phyloP scores from a whole-genome alignment of 1,140 invertebrate genomes.

The Calosoma granatense region DNA sequence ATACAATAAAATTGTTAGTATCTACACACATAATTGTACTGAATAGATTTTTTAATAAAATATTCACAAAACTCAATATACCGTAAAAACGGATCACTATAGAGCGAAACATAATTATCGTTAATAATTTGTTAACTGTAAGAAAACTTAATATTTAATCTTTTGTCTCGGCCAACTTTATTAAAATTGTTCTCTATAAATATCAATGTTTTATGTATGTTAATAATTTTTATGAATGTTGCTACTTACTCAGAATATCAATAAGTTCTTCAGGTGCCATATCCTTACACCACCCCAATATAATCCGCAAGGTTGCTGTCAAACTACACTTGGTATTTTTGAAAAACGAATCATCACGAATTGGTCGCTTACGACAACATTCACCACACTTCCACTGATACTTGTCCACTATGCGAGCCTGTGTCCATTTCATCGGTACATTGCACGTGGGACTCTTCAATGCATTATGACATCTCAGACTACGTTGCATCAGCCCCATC shows the following conservation, averaged over 20 bases:
- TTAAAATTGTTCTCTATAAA: too few species aligned
- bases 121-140: too few species aligned
- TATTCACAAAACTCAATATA: too few species aligned
- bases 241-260: constrained; percentile 21
- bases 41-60: too few species aligned
- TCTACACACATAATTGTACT: too few species aligned
- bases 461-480: constrained; percentile 31
- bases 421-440: constrained; percentile 34
- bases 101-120: too few species aligned
- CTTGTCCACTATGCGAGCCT: constrained; percentile 39
- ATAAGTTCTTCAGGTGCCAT: constrained; percentile 29
- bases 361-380: constrained; percentile 34
- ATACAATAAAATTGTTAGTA: too few species aligned
- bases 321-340: constrained; percentile 38
- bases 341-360: constrained; percentile 40
- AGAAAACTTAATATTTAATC: too few species aligned
- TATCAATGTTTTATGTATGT: too few species aligned
- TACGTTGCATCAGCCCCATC: constrained; percentile 28
- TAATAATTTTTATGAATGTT: too few species aligned
- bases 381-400: constrained; percentile 37
- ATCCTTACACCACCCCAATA: constrained; percentile 40
- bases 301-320: constrained; percentile 36
- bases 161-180: too few species aligned
- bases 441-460: constrained; percentile 28
- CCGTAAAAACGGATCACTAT: too few species aligned